Evolutionary conservation across 2,888 invertebrate species (phyloP).

Genomic region (Lottia scabra): DNA sequence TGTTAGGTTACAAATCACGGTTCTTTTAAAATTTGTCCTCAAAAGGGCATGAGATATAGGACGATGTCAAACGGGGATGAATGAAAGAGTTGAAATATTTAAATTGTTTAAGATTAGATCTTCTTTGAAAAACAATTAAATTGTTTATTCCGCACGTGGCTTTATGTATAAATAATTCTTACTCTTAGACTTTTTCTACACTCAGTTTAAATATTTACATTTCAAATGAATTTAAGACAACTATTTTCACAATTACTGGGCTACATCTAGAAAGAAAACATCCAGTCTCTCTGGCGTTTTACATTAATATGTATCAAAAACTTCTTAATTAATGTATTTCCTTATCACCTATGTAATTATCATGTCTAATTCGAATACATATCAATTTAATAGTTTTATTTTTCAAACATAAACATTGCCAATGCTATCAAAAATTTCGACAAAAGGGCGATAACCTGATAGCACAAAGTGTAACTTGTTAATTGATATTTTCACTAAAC

Average conservation of each 20-base stretch:
- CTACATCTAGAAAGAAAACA: not conserved
- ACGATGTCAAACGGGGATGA: no score
- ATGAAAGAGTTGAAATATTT: no score
- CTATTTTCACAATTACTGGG: not conserved
- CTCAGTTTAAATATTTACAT: not conserved
- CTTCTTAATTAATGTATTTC: not conserved
- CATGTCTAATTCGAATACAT: not conserved
- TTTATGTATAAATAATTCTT: not conserved
- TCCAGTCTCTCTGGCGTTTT: not conserved
- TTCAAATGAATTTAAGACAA: not conserved
- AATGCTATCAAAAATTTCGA: not conserved
- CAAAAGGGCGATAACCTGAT: not conserved
- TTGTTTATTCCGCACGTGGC: constrained; percentile 2
- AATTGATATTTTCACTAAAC: no score
- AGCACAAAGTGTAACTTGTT: not conserved
- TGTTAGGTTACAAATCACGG: no score
- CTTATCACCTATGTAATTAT: not conserved
- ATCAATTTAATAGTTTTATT: not conserved
- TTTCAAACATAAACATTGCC: not conserved
- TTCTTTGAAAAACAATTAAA: not conserved
- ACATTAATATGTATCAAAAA: not conserved
- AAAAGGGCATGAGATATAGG: no score
- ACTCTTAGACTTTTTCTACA: not conserved
- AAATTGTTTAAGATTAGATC: no score
- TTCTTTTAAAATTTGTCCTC: no score